Conservation (phyloP, 1,140 invertebrate genomes). For the Bombus superbus region DNA sequence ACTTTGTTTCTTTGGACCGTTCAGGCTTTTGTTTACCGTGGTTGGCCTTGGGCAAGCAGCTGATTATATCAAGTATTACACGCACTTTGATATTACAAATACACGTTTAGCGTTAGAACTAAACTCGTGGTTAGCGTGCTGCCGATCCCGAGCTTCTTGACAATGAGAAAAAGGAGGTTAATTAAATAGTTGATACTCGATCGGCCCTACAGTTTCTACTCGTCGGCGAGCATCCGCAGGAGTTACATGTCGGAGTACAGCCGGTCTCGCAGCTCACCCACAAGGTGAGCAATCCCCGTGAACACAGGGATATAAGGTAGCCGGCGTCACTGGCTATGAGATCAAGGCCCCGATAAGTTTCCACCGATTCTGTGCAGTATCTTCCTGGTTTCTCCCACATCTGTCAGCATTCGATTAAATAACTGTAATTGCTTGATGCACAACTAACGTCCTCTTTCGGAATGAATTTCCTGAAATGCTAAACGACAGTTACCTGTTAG, state of each 20-base stretch:
- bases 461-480: not conserved
- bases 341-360: conserved; percentile 14
- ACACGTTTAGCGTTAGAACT: not conserved
- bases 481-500: not conserved
- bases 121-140: conserved; percentile 3
- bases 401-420: not conserved
- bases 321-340: not conserved
- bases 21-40: not conserved
- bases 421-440: not conserved
- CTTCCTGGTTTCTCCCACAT: not conserved
- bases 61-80: not conserved
- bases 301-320: not conserved
- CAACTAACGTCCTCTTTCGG: not conserved
- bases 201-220: conserved; percentile 65
- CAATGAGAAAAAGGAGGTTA: not conserved
- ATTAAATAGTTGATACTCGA: conserved; percentile 54
- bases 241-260: conserved; percentile 65
- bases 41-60: not conserved
- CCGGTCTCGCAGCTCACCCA: conserved; percentile 67
- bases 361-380: not conserved
- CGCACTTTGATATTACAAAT: not conserved
- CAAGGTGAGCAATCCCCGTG: conserved; percentile 68
- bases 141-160: conserved; percentile 34
- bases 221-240: conserved; percentile 61
- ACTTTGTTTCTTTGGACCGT: not conserved